Percentiles rank a stretch among this genome's conserved stretches.
phyloP scores from a whole-genome alignment of 2,113 vertebrate genomes.

The Pollimyrus isidori region DNA sequence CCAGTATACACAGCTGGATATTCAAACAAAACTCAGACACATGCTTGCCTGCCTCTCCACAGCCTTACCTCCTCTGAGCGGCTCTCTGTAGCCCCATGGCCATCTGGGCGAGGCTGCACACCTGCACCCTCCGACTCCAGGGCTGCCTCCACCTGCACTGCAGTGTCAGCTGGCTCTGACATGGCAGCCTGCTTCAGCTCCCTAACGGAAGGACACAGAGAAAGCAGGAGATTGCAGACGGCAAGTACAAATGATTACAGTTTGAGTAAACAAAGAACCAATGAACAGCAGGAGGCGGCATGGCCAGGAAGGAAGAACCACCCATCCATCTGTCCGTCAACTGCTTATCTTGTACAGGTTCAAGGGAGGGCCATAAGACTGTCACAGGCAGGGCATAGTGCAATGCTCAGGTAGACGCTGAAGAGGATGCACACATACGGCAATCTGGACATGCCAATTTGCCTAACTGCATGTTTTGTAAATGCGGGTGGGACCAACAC shows the following conservation, averaged over 20 bases:
- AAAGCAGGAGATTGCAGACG: conserved; percentile 13
- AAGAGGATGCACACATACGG: neutral
- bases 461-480: neutral
- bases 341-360: neutral
- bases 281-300: neutral
- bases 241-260: conserved; percentile 19
- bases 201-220: conserved; percentile 39
- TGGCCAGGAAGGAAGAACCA: neutral
- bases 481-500: neutral
- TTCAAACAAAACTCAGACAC: neutral
- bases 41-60: conserved; percentile 25
- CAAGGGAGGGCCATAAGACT: neutral
- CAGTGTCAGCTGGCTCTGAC: conserved; percentile 55
- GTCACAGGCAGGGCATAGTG: neutral
- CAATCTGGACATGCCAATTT: neutral
- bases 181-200: conserved; percentile 50
- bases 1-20: neutral
- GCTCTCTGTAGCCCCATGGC: conserved; percentile 42
- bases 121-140: conserved; percentile 48
- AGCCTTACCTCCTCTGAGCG: conserved; percentile 65
- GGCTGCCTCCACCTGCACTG: conserved; percentile 52
- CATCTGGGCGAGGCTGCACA: conserved; percentile 48
- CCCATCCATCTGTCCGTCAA: neutral
- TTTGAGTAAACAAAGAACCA: neutral
- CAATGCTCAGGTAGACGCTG: neutral